Percentiles rank a stretch among this genome's conserved stretches.
These are phyloP conservation scores for Diphyllodes magnificus DNA, from an alignment of 2,113 vertebrate genomes.

Conservation along the genomic window DNA sequence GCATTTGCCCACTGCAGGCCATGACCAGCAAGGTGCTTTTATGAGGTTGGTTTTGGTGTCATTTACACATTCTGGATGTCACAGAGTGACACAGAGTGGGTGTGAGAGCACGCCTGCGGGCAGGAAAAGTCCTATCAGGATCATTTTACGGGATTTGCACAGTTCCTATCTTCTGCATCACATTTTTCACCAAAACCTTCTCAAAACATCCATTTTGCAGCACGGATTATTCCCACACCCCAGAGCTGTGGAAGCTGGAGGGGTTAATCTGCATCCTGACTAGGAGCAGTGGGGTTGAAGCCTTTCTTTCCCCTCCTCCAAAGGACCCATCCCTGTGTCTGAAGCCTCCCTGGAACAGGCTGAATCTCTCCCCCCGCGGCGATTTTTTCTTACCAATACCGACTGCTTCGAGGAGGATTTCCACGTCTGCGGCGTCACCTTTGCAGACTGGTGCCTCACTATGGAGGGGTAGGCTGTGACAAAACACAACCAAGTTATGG, in stretches of 20 bases:
- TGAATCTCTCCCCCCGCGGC: neutral
- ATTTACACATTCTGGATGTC: neutral
- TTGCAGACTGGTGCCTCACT: conserved; percentile 74
- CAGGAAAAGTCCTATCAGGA: neutral
- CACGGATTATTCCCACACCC: neutral
- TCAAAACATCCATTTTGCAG: neutral
- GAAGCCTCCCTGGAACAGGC: neutral
- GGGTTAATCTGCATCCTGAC: neutral
- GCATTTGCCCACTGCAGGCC: neutral
- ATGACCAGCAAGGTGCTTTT: neutral
- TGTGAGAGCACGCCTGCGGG: neutral
- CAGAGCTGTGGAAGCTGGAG: neutral
- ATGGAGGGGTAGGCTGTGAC: conserved; percentile 75
- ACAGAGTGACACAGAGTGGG: neutral
- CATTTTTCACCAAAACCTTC: neutral
- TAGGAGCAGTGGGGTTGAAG: neutral
- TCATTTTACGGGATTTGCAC: neutral
- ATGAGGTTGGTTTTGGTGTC: neutral
- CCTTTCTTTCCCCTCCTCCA: neutral
- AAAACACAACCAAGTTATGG: neutral
- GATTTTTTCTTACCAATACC: conserved; percentile 67
- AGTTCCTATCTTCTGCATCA: neutral
- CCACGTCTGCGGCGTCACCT: conserved; percentile 79
- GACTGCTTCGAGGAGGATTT: conserved; percentile 79
- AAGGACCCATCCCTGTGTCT: neutral